Conservation (phyloP, 2,888 invertebrate species). For the Esperia sulphurella region DNA sequence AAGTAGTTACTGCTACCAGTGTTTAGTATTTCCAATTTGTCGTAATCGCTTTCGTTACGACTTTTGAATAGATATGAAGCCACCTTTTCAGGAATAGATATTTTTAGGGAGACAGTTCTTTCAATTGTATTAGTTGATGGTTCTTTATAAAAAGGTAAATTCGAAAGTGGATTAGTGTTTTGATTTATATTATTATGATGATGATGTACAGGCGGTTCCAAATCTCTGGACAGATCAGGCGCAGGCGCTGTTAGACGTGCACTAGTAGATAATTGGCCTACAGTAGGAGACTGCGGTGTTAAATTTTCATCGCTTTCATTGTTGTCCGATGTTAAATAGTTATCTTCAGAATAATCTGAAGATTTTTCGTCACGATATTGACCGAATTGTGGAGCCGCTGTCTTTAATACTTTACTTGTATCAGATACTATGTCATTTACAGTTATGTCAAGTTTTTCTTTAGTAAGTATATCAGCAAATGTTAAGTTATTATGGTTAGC, state of each 20-base stretch:
- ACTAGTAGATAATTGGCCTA: slow-evolving; percentile 21
- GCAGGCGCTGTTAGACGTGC: slow-evolving; percentile 31
- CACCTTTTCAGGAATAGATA: slow-evolving; percentile 65
- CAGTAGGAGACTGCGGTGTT: slow-evolving; percentile 38
- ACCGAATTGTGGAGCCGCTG: slow-evolving; percentile 41
- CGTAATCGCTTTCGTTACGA: slow-evolving; percentile 44
- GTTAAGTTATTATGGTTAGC: slow-evolving; percentile 50
- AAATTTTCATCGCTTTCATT: slow-evolving; percentile 50
- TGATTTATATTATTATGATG: slow-evolving; percentile 20
- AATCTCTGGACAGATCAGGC: slow-evolving; percentile 39
- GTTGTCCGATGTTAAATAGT: slow-evolving; percentile 34
- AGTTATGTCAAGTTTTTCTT: slow-evolving; percentile 61
- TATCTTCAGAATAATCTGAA: slow-evolving; percentile 35
- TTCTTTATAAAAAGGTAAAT: slow-evolving; percentile 59
- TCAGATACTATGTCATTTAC: slow-evolving; percentile 63
- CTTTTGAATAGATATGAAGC: slow-evolving; percentile 61
- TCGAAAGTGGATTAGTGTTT: slow-evolving; percentile 46
- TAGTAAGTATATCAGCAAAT: slow-evolving; percentile 62
- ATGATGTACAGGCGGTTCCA: slow-evolving; percentile 53
- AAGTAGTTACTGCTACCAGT: slow-evolving; percentile 70
- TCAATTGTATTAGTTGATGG: slow-evolving; percentile 58
- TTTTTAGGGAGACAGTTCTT: slow-evolving; percentile 68
- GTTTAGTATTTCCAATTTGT: slow-evolving; percentile 64
- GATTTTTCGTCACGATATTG: slow-evolving; percentile 38
- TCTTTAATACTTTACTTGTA: slow-evolving; percentile 50